These are phyloP conservation scores for Ispidina picta DNA, from an alignment of 2,797 vertebrate species.

Conservation along the genomic window DNA sequence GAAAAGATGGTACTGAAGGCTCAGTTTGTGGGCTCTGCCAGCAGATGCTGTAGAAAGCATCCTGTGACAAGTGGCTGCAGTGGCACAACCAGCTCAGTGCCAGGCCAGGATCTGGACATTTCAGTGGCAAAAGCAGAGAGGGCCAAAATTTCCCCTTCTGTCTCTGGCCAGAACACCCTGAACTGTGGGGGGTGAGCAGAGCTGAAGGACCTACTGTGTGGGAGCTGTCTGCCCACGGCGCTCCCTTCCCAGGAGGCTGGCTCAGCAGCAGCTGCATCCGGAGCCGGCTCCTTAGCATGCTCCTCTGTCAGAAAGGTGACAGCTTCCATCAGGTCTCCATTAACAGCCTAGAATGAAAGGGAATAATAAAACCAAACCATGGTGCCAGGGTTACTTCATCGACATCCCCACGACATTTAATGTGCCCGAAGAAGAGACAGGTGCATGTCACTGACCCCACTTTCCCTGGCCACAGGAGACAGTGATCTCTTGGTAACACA, in stretches of 20 bases:
- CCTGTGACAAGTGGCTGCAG: neutral
- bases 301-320: constrained; percentile 88
- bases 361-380: neutral
- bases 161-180: accelerated
- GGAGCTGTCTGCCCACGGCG: constrained; percentile 35
- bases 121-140: neutral
- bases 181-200: neutral
- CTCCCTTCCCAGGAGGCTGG: constrained; percentile 67
- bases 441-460: neutral
- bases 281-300: constrained; percentile 69
- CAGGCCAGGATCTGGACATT: neutral
- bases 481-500: neutral
- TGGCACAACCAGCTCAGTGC: neutral
- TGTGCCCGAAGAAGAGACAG: accelerated
- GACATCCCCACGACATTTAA: neutral
- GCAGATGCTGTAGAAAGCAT: neutral
- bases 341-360: constrained; percentile 79
- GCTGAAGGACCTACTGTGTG: neutral
- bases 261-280: constrained; percentile 70
- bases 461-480: neutral
- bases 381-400: neutral
- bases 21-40: neutral
- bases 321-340: constrained; percentile 90
- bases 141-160: neutral
- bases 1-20: accelerated